Evolutionary conservation across 2,113 vertebrate species (phyloP).

Genomic region (human): GRCh38 chr14:66475501-66476000

Average conservation of each 20-base stretch:
- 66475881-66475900: constrained; percentile 10
- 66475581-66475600: neutral
- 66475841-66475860: constrained; percentile 23
- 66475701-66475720: neutral
- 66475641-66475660: neutral
- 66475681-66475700: constrained; percentile 35
- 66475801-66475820: constrained; percentile 21
- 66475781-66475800: constrained; percentile 27
- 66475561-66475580: neutral
- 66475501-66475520: no score
- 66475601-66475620: neutral
- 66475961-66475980: constrained; percentile 36
- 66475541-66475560: no score
- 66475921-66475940: constrained; percentile 26
- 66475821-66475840: neutral
- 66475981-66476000: constrained; percentile 36
- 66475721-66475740: neutral
- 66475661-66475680: neutral
- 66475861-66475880: neutral
- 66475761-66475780: neutral
- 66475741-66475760: neutral
- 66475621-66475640: constrained; percentile 30
- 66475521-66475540: no score
- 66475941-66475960: constrained; percentile 41
- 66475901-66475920: constrained; percentile 26